Evolutionary conservation across 2,888 invertebrate species (phyloP), one percentile per base, ranked within the genome.

Genomic region (Tribolium freemani): DNA sequence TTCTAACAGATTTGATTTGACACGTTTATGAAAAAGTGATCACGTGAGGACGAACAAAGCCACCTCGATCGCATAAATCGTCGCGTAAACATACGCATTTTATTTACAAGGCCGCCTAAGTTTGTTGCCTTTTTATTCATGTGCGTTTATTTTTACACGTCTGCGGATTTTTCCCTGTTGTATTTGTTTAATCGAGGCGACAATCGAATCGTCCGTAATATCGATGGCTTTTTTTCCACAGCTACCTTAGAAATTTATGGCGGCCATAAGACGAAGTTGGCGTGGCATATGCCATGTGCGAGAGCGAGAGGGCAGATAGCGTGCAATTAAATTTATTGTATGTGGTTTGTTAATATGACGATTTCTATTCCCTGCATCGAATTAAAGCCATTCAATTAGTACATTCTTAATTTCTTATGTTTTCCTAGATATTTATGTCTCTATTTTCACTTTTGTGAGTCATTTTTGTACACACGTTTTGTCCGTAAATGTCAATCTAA

Each of bases 301-400:
- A 57, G 72, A 78, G 67, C 73, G 74, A 79, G 76, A 77, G 51
- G 16, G 58, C 61, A 56, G 63, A 64, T 30, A 10, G 61, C 69
- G 73, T 58, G 74, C 74, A 76, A 78, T 77, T 78, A 77, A 76
- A 81, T 83, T 81, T 81, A 81, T 81, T 76, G 77, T 73, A 74
- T 76, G 75, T 71, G 76, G 76, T 80, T 77, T 78, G 80, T 81
- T 83, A 84, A 84, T 84, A 82, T 83, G 83, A 82, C 83, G 80
- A 84, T 84, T 84, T 83, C 84, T 83, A 84, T 84, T 83, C 84
- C 77, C 80, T 76, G 76, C 80, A 79, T 79, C 81, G 82, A 83
- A 84, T 84, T 83, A 83, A 83, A 81, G 74, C 76, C 81, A 83
- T 83, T 83, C 84, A 84, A 83, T 84, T 83, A 83, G 82, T 81